Evolutionary conservation across 1,140 invertebrate genomes (phyloP), one percentile per base, ranked within the genome.

Genomic region (Wasmannia auropunctata): DNA sequence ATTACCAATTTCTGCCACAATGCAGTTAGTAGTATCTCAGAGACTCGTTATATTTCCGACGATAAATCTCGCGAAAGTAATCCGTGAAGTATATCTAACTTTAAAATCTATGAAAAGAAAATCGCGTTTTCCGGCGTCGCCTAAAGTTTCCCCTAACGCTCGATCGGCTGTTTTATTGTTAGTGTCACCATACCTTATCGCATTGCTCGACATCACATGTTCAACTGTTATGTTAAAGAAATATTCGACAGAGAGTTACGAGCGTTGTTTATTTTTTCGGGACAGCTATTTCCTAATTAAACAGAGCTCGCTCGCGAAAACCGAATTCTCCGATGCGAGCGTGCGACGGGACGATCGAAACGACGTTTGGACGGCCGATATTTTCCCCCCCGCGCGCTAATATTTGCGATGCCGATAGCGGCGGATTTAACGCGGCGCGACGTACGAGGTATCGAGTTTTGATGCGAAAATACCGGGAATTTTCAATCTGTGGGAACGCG

Each of bases 1-100:
- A 81, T 81, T 72, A 81, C 67, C 79, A 83, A 83, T 83, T 83
- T 83, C 79, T 51, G 79, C 67, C 79, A 74, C 51, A 58, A 83
- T 74, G 51, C 25, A 60, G 37, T 81, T 72, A 58, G 65, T 72
- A 58, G 65, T 58, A 72, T 72, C 76, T 65, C 75, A 28, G 6
- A 16, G n/a, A 65, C 40, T 67, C 67, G 67, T 74, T 83, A 72
- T n/a, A n/a, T n/a, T n/a, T 46, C 46, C 28, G 14, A 2, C 6
- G 34, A 81, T 54, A n/a, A 70, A 69, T 70, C 25, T 22, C 8
- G 54, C 19, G 2, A 25, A 40, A 80, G n/a, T 40, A 25, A 74
- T 56, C 65, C n/a, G 25, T 14, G 0, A 31, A 72, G 37, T 10
- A 58, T 74, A 58, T 74, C 67, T 10, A 34, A 72, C 37, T 43